A percentile compares a stretch with the other conserved stretches of the same genome.
phyloP scores from a whole-genome alignment of 30 jellyfish, hydroid and myxozoan species.

The Cassiopea xamachana region DNA sequence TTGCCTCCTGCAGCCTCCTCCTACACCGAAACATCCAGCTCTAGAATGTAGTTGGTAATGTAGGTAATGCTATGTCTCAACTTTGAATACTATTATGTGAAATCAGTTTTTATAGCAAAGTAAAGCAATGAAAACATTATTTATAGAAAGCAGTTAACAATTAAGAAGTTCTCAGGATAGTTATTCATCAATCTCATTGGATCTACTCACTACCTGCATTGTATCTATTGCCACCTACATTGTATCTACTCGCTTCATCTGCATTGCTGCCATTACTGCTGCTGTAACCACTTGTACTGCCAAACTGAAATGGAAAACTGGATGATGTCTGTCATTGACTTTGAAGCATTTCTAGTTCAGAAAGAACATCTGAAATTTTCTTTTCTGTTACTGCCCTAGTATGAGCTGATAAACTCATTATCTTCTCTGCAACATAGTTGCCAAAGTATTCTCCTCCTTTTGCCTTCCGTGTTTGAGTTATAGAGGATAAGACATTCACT shows the following conservation, averaged over 20 bases:
- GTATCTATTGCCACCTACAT: too few relatives aligned
- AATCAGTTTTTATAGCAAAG: background rate
- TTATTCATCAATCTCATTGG: background rate
- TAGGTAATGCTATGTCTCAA: background rate
- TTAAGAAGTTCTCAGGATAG: background rate
- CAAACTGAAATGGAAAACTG: background rate
- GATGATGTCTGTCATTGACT: too few relatives aligned
- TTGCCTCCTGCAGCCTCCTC: constrained; percentile 1
- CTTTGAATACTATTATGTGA: background rate
- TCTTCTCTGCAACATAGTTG: too few relatives aligned
- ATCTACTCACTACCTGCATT: background rate
- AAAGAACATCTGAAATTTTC: too few relatives aligned
- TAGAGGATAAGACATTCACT: too few relatives aligned
- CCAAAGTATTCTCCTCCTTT: too few relatives aligned
- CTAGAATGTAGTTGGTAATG: background rate
- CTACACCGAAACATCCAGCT: background rate
- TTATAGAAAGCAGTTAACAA: background rate
- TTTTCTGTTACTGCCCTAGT: too few relatives aligned
- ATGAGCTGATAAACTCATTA: too few relatives aligned
- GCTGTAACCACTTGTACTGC: background rate
- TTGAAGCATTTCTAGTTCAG: too few relatives aligned
- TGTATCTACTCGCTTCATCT: background rate
- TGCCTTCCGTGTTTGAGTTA: too few relatives aligned
- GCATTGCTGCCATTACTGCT: background rate
- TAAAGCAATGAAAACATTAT: background rate